phyloP scores from a whole-genome alignment of 92 coral and sea anemone genomes.

The Palythoa heliodiscus region DNA sequence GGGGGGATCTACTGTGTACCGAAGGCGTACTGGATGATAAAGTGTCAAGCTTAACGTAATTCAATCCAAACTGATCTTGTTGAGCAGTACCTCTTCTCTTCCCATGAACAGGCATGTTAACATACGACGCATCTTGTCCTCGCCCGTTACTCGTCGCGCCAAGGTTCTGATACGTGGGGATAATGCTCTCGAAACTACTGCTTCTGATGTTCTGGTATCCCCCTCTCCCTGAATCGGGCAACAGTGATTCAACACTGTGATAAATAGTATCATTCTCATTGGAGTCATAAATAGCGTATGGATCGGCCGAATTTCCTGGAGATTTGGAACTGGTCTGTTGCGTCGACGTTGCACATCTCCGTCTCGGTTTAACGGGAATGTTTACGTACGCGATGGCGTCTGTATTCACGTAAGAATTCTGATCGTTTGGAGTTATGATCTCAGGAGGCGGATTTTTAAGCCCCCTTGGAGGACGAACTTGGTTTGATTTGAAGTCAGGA shows the following conservation, averaged over 20 bases:
- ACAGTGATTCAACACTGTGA: slow-evolving; percentile 87
- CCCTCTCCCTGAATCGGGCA: slow-evolving; percentile 61
- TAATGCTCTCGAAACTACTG: slow-evolving; percentile 75
- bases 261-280: slow-evolving; percentile 88
- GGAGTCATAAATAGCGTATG: slow-evolving; percentile 83
- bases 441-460: slow-evolving; percentile 74
- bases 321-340: slow-evolving; percentile 34
- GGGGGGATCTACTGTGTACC: slow-evolving; percentile 47
- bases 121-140: slow-evolving; percentile 71
- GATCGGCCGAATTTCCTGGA: slow-evolving; percentile 52
- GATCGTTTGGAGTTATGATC: slow-evolving; percentile 51
- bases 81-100: slow-evolving; percentile 48
- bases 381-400: slow-evolving; percentile 67
- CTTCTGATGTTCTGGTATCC: slow-evolving; percentile 66
- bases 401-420: slow-evolving; percentile 26
- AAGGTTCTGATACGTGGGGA: slow-evolving; percentile 83
- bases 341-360: slow-evolving; percentile 57
- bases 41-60: slow-evolving; percentile 73
- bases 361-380: slow-evolving; percentile 58
- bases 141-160: slow-evolving; percentile 57
- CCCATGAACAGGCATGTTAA: slow-evolving; percentile 73
- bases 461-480: slow-evolving; percentile 60
- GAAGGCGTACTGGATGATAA: slow-evolving; percentile 61
- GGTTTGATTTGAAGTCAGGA: slow-evolving; percentile 10
- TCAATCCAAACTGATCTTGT: slow-evolving; percentile 53